Evolutionary conservation across 2,113 vertebrate genomes (phyloP), one percentile per base, ranked within the genome.

Genomic region (Syrmaticus mikado): DNA sequence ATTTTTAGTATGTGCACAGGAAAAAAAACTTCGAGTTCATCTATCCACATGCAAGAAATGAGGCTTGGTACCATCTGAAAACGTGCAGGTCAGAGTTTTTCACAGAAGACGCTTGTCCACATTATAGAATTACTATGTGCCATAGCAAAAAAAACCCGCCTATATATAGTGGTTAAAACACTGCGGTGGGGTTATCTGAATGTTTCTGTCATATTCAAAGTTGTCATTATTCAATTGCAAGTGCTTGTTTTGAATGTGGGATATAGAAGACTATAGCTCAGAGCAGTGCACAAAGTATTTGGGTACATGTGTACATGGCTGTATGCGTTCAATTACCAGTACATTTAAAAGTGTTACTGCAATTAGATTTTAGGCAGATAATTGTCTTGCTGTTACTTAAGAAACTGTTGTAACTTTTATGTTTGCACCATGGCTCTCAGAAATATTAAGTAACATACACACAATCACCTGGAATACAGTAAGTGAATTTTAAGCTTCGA

Each of bases 41-140:
- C 4, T 64, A 8, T 66, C 62, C 48, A 1, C 81, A 14, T 41
- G 6, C 62, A 45, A n/a, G 41, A 60, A 60, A 79, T 45, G 14
- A 53, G 21, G 3, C 85, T 91, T 94, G 28, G 52, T 40, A 28
- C 73, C 2, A 28, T 18, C 20, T 61, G 15, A 57, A 82, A 79
- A 55, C 22, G 3, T 67, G 14, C 13, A 60, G 46, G 7, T 75
- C 11, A 53, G 11, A 46, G 14, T 48, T 78, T 82, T 74, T 76
- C n/a, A 6, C 8, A 3, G 0, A 2, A 10, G 15, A 50, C 6
- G 28, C 21, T 4, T 81, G 0, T 45, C 21, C 11, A 55, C 2
- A 2, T 68, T 19, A 34, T 9, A 48, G 36, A 93, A 43, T 53
- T 89, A 6, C 64, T 61, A 15, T 38, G 24, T 67, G 12, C 43